Conservation (phyloP, 1,140 invertebrate species). For the Bradysia coprophila region DNA sequence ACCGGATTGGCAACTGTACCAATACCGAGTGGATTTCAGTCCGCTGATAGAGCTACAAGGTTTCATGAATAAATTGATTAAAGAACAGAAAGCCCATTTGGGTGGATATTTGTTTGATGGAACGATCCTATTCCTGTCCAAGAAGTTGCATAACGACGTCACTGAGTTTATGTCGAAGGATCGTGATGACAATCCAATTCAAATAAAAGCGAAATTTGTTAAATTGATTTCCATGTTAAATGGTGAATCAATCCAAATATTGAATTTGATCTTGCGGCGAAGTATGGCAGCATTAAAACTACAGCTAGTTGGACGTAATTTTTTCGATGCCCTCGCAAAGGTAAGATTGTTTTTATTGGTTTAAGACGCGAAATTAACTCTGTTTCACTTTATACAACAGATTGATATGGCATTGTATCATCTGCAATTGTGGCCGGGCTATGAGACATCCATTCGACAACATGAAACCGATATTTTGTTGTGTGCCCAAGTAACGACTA, state of each 20-base stretch:
- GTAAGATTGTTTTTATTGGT: background rate
- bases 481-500: slow-evolving; percentile 55
- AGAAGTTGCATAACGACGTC: slow-evolving; percentile 14
- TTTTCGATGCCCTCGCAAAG: slow-evolving; percentile 40
- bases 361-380: background rate
- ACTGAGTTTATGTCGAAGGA: slow-evolving; percentile 13
- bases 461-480: slow-evolving; percentile 53
- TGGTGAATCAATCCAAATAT: slow-evolving; percentile 38
- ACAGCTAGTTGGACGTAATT: slow-evolving; percentile 56
- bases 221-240: slow-evolving; percentile 22
- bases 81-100: slow-evolving; percentile 10
- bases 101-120: slow-evolving; percentile 32
- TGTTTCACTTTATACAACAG: background rate
- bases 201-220: slow-evolving; percentile 23
- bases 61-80: slow-evolving; percentile 14
- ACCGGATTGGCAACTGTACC: slow-evolving; percentile 56
- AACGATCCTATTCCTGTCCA: slow-evolving; percentile 20
- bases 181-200: slow-evolving; percentile 15
- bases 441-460: slow-evolving; percentile 60
- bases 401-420: background rate
- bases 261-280: slow-evolving; percentile 57
- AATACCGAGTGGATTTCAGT: slow-evolving; percentile 64
- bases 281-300: slow-evolving; percentile 40
- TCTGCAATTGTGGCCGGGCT: slow-evolving; percentile 55
- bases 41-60: slow-evolving; percentile 30